Evolutionary conservation across 2,888 invertebrate species (phyloP), one percentile per base, ranked within the genome.

Genomic region (Perdita meconis): DNA sequence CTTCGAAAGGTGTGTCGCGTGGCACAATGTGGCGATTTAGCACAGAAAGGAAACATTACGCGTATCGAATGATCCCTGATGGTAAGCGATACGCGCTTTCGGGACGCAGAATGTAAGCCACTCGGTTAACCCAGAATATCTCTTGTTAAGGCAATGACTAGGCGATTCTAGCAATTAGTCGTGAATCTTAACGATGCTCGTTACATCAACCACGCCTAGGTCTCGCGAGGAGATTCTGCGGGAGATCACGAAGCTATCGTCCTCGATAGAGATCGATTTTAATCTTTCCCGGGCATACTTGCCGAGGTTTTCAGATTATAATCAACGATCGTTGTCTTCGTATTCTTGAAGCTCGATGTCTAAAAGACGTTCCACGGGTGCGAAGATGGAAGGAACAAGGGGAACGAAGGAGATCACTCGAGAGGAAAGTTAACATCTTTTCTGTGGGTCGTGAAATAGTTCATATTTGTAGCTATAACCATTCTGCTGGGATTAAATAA

Each of bases 141-240:
- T 67, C 67, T 71, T 68, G 75, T 79, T 79, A 71, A 50, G 56
- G 68, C 70, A 66, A 42, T 74, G 79, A 79, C 74, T 75, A 63
- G 78, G 68, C 67, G 65, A 75, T 79, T 68, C 68, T 65, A 67
- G 80, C 80, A 75, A 79, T 80, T 80, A 79, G 74, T 75, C 68
- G 64, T 59, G 79, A 75, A 80, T 79, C 65, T 75, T 80, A 80
- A 79, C 75, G 80, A 80, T 67, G 66, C 61, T 50, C 44, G 57
- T 64, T 65, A 26, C 44, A 72, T 68, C 71, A 75, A 75, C 68
- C 78, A 77, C 78, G 70, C 70, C 78, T 78, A 70, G 56, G 60
- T 38, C 40, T 42, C 55, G 30, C 34, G 30, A 19, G 30, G 16
- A 36, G 64, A 72, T 59, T 30, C 64, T 22, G n/a, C n/a, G 19